Evolutionary conservation across 2,113 vertebrate species (phyloP), one percentile per base, ranked within the genome.

Genomic region (Pterocles burchelli): DNA sequence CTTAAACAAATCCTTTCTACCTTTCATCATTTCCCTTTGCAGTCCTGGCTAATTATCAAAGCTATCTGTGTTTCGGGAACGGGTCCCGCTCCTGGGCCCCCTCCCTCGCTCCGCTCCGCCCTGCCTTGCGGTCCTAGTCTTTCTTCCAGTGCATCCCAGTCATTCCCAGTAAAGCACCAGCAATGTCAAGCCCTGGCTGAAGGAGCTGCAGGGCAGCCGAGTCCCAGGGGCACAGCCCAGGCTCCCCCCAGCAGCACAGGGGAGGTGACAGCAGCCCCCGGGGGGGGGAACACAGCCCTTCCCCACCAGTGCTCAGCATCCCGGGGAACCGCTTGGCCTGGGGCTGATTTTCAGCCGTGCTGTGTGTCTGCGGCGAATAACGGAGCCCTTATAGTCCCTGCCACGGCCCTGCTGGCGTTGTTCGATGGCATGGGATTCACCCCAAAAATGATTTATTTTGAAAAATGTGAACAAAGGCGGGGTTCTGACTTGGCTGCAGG

Each of bases 41-140:
- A 90, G 77, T 21, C 90, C 85, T 96, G 95, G 95, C 92, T 96
- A 96, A 97, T 97, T 96, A 97, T 95, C 96, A 96, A 96, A 97
- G 92, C 88, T 90, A 86, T 94, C 93, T 45, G 4, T 74, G 82
- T 94, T 92, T 85, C 1, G 17, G 77, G 86, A 92, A 76, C 7
- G 31, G 41, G 81, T 80, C 63, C 49, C 63, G 3, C 26, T 80
- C 73, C 77, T 12, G 10, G 68, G 72, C 78, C 89, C 88, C 91
- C 85, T 87, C 71, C 87, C 76, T 43, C 1, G 1, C 76, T 86
- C 75, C 1, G 1, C 76, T 86, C 75, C 72, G n/a, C 79, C 89
- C 62, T 84, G 68, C 84, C 73, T 55, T 25, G 43, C 46, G 61
- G 74, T 17, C 36, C 36, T 77, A 68, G 31, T 66, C 49, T 58